phyloP scores from a whole-genome alignment of 1,140 invertebrate species.

The Chionoecetes opilio region DNA sequence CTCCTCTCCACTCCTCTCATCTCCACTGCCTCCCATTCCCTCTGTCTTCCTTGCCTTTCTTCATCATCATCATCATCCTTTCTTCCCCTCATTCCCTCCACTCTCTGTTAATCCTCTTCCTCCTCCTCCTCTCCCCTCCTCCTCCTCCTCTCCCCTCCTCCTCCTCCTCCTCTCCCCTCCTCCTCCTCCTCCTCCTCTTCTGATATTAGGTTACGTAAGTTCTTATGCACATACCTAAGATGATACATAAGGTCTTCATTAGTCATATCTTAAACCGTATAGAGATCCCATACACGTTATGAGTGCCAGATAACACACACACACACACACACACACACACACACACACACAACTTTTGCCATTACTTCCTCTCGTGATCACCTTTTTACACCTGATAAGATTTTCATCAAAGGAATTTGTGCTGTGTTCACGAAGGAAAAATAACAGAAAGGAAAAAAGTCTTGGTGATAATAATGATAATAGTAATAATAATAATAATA shows the following conservation, averaged over 20 bases:
- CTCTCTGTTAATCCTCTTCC: background rate
- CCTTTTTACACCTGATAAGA: too few species aligned
- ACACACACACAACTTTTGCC: background rate
- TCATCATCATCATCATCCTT: background rate
- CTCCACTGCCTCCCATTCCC: too few species aligned
- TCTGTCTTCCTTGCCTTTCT: too few species aligned
- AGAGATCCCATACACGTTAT: background rate
- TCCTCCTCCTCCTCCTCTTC: conserved; percentile 13
- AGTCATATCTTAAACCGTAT: background rate
- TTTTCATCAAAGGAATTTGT: too few species aligned
- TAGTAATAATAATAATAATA: too few species aligned
- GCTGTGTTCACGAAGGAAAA: too few species aligned
- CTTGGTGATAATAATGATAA: too few species aligned
- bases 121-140: background rate
- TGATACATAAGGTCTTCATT: background rate
- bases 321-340: conserved; percentile 9
- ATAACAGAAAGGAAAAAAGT: too few species aligned
- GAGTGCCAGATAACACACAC: background rate
- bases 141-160: background rate
- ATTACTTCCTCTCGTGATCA: too few species aligned
- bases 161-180: background rate
- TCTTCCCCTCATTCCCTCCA: background rate
- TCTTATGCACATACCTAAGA: background rate
- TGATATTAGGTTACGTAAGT: background rate
- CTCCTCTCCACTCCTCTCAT: too few species aligned